phyloP scores from a whole-genome alignment of 2,888 invertebrate species.

The Cheilosia urbana region DNA sequence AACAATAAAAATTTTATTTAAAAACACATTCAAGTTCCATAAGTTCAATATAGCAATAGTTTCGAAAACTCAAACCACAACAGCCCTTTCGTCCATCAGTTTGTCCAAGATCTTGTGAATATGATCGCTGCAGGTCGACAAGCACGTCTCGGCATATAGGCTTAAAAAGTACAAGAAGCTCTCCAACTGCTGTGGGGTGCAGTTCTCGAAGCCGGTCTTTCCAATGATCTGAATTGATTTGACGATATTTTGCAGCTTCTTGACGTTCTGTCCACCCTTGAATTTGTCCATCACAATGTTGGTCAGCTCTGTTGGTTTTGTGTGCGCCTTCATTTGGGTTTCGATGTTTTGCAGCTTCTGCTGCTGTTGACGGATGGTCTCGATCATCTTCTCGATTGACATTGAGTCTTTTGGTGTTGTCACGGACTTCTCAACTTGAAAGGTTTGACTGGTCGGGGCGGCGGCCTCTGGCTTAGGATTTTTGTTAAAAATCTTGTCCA shows the following conservation, averaged over 20 bases:
- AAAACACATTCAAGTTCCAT: background rate
- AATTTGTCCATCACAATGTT: constrained; percentile 75
- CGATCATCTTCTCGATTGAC: constrained; percentile 79
- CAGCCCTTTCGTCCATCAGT: constrained; percentile 77
- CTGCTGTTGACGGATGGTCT: constrained; percentile 78
- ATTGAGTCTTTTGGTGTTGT: constrained; percentile 37
- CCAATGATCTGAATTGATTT: constrained; percentile 79
- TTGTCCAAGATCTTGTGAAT: constrained; percentile 80
- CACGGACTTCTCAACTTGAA: background rate
- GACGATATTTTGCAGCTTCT: constrained; percentile 78
- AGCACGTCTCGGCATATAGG: constrained; percentile 80
- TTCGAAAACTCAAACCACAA: constrained; percentile 73
- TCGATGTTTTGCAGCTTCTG: constrained; percentile 78
- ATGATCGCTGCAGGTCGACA: constrained; percentile 79
- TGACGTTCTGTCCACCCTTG: constrained; percentile 77
- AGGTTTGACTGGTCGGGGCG: constrained; percentile 9
- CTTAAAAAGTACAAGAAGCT: constrained; percentile 80
- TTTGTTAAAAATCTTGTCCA: constrained; percentile 79
- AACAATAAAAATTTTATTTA: background rate
- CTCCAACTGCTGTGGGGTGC: constrained; percentile 79
- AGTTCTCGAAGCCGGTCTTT: constrained; percentile 78
- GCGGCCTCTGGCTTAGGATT: constrained; percentile 53
- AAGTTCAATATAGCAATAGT: background rate
- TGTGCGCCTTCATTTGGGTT: constrained; percentile 77
- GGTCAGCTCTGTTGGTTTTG: constrained; percentile 71